phyloP scores from a whole-genome alignment of 2,888 invertebrate species.

The Pyrrhosoma nymphula region DNA sequence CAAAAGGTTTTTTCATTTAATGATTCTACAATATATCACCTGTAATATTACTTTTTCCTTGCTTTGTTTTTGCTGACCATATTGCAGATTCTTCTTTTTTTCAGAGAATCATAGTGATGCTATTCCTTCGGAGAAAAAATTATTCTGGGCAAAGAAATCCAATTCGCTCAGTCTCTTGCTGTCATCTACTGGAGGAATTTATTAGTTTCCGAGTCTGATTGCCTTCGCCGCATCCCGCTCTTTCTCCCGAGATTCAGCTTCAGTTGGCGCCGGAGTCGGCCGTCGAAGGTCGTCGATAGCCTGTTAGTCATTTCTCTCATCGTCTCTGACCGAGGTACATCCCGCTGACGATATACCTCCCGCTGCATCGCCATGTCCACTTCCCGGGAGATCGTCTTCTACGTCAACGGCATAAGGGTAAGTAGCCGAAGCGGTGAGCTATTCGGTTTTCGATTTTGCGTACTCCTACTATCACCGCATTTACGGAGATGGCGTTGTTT shows the following conservation, averaged over 20 bases:
- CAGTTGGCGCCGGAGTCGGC: not conserved
- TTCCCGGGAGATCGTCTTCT: constrained; percentile 77
- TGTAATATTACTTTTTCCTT: too few relatives aligned
- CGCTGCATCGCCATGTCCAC: not conserved
- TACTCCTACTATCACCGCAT: too few relatives aligned
- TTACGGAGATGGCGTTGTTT: too few relatives aligned
- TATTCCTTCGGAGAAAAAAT: not conserved
- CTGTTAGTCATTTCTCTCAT: not conserved
- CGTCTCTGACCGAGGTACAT: not conserved
- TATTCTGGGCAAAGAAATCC: too few relatives aligned
- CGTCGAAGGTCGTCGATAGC: not conserved
- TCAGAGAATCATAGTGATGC: not conserved
- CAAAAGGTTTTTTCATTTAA: too few relatives aligned
- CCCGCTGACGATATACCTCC: not conserved
- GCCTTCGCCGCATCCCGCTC: not conserved
- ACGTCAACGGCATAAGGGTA: constrained; percentile 80
- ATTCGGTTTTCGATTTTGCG: too few relatives aligned
- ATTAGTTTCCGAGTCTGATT: not conserved
- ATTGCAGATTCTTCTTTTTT: not conserved
- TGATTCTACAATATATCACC: too few relatives aligned
- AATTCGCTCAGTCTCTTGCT: not conserved
- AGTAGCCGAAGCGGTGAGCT: constrained; percentile 70
- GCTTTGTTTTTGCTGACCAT: too few relatives aligned
- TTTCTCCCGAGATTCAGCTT: not conserved
- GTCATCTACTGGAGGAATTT: not conserved